Base-by-base conservation (phyloP, 2,888 invertebrate species). In the Thysanoteuthis rhombus region DNA sequence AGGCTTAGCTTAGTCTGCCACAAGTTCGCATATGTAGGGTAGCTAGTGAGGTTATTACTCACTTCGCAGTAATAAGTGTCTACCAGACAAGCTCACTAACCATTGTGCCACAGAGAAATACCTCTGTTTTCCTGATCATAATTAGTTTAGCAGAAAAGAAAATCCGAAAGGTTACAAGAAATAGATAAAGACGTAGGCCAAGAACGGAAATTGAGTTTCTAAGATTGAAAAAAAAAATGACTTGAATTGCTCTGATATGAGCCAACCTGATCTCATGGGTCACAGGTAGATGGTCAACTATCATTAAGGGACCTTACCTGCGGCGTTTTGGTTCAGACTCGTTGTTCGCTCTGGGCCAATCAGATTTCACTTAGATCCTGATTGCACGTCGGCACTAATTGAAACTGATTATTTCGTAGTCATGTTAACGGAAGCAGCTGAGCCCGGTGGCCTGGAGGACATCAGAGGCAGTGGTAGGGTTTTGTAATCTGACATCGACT, bases 361-460 rank as follows among this genome's bases (percentile, higher is more conserved):
- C 75, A 75, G n/a, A 75, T n/a, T 36, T 75, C 36, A 75, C 36
- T 75, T n/a, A 75, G 75, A 75, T 36, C 10, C 75, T 12, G 75
- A 75, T 75, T 75, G n/a, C n/a, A 75, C 75, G 75, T 75, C 75
- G n/a, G n/a, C n/a, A 16, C 75, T 75, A 75, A 75, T 75, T 75
- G 75, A 75, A 75, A 75, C 36, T 75, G 75, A 75, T 75, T 75
- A 75, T 75, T 75, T 36, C n/a, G n/a, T 36, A 25, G n/a, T 75
- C 75, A 75, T n/a, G 75, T 75, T 75, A 75, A n/a, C 75, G 75
- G 75, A 75, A n/a, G n/a, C 75, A 75, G 75, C 75, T 75, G 75
- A 75, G n/a, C n/a, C 75, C n/a, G 16, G n/a, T 4, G 75, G 75
- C n/a, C 36, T 19, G n/a, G n/a, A 25, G 25, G 52, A 52, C 5